Percentiles rank a stretch among this genome's conserved stretches.
phyloP scores from a whole-genome alignment of 92 coral and sea anemone genomes.

The Actinostola sp. region DNA sequence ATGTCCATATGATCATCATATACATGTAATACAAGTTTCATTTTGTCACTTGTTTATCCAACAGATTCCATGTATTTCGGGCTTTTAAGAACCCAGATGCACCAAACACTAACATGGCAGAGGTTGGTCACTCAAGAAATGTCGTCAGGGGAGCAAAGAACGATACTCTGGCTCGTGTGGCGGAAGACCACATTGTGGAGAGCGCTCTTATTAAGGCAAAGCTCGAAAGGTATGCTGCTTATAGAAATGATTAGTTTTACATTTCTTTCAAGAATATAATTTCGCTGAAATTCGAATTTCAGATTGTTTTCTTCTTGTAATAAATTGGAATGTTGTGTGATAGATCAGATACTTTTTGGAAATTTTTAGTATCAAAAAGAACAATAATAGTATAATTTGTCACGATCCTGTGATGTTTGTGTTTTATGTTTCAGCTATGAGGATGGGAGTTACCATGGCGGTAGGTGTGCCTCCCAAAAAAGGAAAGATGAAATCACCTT shows the following conservation, averaged over 20 bases:
- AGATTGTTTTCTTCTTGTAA: too few species aligned
- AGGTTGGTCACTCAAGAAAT: constrained; percentile 60
- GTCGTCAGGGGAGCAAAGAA: constrained; percentile 62
- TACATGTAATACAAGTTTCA: background rate
- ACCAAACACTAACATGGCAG: constrained; percentile 59
- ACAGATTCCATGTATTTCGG: constrained; percentile 58
- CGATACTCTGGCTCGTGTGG: constrained; percentile 51
- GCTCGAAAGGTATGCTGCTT: constrained; percentile 36
- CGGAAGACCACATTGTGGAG: constrained; percentile 63
- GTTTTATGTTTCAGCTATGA: too few species aligned
- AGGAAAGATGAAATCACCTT: constrained; percentile 40
- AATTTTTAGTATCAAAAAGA: background rate
- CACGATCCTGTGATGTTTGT: constrained; percentile 2
- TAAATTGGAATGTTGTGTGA: too few species aligned
- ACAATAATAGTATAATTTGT: background rate
- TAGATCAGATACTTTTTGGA: background rate
- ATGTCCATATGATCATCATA: background rate
- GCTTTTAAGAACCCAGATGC: constrained; percentile 32
- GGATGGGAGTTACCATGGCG: constrained; percentile 59
- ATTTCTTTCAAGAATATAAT: background rate
- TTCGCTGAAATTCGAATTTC: background rate
- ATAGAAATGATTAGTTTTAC: background rate
- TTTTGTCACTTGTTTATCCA: background rate
- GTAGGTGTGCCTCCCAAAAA: constrained; percentile 44
- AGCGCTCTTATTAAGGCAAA: constrained; percentile 51